Base-by-base conservation (phyloP, 2,888 invertebrate species). In the Pycnomerus fuliginosus region DNA sequence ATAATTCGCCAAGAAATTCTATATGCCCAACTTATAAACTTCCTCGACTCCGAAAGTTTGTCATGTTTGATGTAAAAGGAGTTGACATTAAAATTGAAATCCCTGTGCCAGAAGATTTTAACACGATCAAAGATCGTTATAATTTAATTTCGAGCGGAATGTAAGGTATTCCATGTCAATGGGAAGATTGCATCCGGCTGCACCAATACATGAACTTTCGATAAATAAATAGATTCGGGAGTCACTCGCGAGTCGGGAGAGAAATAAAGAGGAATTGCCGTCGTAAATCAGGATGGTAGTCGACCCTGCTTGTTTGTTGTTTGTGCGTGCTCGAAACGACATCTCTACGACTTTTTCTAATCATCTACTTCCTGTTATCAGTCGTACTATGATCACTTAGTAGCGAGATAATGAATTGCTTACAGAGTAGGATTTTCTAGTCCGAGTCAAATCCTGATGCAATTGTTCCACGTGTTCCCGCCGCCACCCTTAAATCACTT, bases 21-120 rank as follows among this genome's bases (percentile, higher is more conserved):
- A 70, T 70, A 70, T 70, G 67, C 68, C 65, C 65, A 68, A 69
- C 68, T 70, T 67, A 68, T 68, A 69, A 70, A 70, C 64, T 66
- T 64, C 58, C 57, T 49, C 42, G 44, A 30, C 35, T 35, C 33
- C 52, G 55, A 66, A 68, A 68, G 67, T 68, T 70, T 65, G 65
- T 63, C 69, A 68, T 69, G 68, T 71, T 71, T 71, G 70, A 71
- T 69, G 68, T 69, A 67, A 69, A 71, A 71, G 69, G 70, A 70
- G 70, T 70, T 70, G 71, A 71, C 70, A 70, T 70, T 70, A 68
- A 71, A 71, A 70, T 71, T 71, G 71, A 71, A 71, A 71, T 71
- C 70, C 65, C 52, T 60, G 61, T 61, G 57, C 62, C 53, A 62
- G 65, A 67, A 68, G 65, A 68, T 65, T 68, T 67, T 67, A 67